phyloP scores from a whole-genome alignment of 2,113 vertebrate genomes.

The Engraulis encrasicolus region DNA sequence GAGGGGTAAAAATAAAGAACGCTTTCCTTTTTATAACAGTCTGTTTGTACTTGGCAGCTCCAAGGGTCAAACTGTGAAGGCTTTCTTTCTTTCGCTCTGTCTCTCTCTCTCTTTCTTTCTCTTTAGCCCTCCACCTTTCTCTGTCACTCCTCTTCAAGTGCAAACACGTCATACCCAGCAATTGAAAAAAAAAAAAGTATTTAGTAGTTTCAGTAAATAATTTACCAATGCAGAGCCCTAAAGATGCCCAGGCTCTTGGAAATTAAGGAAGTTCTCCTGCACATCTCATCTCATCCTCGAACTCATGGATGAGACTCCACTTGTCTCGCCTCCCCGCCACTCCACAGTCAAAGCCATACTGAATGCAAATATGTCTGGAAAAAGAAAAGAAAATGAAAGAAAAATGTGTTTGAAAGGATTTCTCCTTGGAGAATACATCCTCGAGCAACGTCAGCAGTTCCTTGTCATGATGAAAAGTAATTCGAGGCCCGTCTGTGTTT shows the following conservation, averaged over 20 bases:
- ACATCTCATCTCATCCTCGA: background rate
- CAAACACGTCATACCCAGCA: slow-evolving; percentile 74
- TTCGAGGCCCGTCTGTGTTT: no score
- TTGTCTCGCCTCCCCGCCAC: no score
- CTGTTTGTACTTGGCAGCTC: slow-evolving; percentile 47
- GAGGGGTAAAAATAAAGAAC: background rate
- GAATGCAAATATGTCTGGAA: slow-evolving; percentile 46
- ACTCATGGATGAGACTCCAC: background rate
- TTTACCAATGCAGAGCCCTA: slow-evolving; percentile 56
- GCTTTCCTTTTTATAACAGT: slow-evolving; percentile 50
- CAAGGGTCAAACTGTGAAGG: slow-evolving; percentile 14
- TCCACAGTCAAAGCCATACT: slow-evolving; percentile 30
- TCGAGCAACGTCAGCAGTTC: slow-evolving; percentile 59
- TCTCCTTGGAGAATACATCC: slow-evolving; percentile 53
- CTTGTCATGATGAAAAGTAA: slow-evolving; percentile 55
- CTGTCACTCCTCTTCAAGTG: slow-evolving; percentile 62
- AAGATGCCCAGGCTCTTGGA: background rate
- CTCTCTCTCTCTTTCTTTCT: slow-evolving; percentile 39
- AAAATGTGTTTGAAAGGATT: slow-evolving; percentile 39
- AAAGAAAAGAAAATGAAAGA: slow-evolving; percentile 35
- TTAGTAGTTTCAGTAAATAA: slow-evolving; percentile 64
- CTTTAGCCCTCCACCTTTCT: slow-evolving; percentile 33
- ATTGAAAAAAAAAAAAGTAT: slow-evolving; percentile 38
- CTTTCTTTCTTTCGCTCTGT: slow-evolving; percentile 37
- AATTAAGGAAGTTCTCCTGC: background rate